phyloP scores from a whole-genome alignment of 2,888 invertebrate species.

The Catocala sponsa region DNA sequence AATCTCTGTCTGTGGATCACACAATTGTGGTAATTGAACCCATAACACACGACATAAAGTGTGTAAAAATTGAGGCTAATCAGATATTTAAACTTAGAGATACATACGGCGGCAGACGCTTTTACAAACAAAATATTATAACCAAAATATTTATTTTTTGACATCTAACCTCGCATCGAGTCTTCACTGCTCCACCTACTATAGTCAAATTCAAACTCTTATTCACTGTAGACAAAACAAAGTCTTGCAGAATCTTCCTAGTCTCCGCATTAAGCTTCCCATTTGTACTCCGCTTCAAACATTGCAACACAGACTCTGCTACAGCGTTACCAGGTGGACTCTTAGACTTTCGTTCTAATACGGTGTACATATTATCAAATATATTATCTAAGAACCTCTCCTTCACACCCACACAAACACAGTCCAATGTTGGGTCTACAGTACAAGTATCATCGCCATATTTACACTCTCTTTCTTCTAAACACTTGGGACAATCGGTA shows the following conservation, averaged over 20 bases:
- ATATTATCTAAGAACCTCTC: slow-evolving; percentile 78
- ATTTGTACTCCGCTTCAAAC: slow-evolving; percentile 72
- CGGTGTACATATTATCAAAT: slow-evolving; percentile 81
- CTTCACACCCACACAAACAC: slow-evolving; percentile 74
- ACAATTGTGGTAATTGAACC: too few species aligned
- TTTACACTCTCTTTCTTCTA: slow-evolving; percentile 64
- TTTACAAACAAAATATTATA: too few species aligned
- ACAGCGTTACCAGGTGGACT: slow-evolving; percentile 69
- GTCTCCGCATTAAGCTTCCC: slow-evolving; percentile 75
- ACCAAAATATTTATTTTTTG: too few species aligned
- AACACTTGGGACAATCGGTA: slow-evolving; percentile 76
- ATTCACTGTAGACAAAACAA: slow-evolving; percentile 71
- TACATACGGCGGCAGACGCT: too few species aligned
- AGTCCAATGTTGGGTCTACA: slow-evolving; percentile 63
- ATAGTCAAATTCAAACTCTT: slow-evolving; percentile 79
- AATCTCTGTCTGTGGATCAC: too few species aligned
- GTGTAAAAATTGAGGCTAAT: too few species aligned
- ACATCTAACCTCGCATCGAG: slow-evolving; percentile 76
- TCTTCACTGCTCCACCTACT: slow-evolving; percentile 81
- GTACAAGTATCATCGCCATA: slow-evolving; percentile 61
- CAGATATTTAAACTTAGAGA: too few species aligned
- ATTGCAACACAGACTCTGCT: slow-evolving; percentile 67
- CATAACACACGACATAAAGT: too few species aligned
- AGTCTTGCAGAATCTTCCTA: slow-evolving; percentile 69
- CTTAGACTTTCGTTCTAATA: slow-evolving; percentile 68